Percentiles rank a stretch among this genome's conserved stretches.
Evolutionary conservation across 2,888 invertebrate genomes (phyloP).

Genomic region (Alloplasta piceator): DNA sequence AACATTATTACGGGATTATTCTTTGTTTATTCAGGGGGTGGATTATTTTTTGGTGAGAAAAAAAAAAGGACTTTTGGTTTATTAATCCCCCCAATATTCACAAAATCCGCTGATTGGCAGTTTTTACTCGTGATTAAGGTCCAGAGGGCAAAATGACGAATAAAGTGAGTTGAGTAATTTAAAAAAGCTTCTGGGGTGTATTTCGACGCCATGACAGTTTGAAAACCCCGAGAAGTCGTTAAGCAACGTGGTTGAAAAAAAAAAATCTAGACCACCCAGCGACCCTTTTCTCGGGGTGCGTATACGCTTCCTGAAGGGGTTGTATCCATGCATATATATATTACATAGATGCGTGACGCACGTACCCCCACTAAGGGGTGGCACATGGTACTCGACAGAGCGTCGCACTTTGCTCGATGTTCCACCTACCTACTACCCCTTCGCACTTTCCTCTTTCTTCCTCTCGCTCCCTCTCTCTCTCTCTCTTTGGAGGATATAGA

Average conservation of each 20-base stretch:
- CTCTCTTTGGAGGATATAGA: conserved; percentile 28
- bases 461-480: conserved; percentile 36
- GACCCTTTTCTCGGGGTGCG: conserved; percentile 75
- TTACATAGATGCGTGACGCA: conserved; percentile 44
- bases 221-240: not conserved
- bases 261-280: conserved; percentile 81
- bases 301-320: conserved; percentile 31
- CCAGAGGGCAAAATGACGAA: too few relatives aligned
- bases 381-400: conserved; percentile 74
- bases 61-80: too few relatives aligned
- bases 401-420: conserved; percentile 69
- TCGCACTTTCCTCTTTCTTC: conserved; percentile 12
- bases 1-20: not conserved
- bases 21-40: not conserved
- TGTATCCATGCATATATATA: conserved; percentile 6
- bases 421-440: conserved; percentile 65
- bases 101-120: not conserved
- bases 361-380: conserved; percentile 63
- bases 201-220: too few relatives aligned
- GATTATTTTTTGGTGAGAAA: too few relatives aligned
- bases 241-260: conserved; percentile 66
- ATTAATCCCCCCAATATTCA: not conserved
- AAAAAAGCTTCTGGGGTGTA: too few relatives aligned
- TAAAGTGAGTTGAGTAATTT: not conserved
- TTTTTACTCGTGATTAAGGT: not conserved